These are phyloP conservation scores for Dipodomys spectabilis DNA, from an alignment of 2,113 vertebrate genomes.

Conservation along the genomic window DNA sequence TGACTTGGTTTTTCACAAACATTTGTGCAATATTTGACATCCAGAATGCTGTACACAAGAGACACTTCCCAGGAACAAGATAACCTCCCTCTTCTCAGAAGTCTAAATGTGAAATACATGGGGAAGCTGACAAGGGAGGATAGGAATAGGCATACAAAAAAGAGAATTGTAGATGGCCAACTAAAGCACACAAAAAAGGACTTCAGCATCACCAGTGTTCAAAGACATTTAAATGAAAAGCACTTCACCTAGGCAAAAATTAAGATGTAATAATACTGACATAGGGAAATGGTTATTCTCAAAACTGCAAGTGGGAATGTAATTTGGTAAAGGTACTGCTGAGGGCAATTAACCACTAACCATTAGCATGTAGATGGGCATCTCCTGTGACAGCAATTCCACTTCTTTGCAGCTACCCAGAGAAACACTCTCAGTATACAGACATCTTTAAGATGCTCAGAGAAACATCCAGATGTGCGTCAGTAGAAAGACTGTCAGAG, in stretches of 20 bases:
- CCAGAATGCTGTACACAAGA: not conserved
- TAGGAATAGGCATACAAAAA: not conserved
- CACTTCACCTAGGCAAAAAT: conserved; percentile 3
- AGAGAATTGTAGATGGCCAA: conserved; percentile 3
- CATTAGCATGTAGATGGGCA: not conserved
- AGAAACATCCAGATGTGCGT: not conserved
- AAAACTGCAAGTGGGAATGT: not conserved
- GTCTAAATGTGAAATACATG: not conserved
- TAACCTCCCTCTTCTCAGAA: not conserved
- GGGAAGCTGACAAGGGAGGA: not conserved
- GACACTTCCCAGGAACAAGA: not conserved
- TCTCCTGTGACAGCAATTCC: not conserved
- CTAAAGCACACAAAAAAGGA: not conserved
- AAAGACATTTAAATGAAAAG: conserved; percentile 27
- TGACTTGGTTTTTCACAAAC: not conserved
- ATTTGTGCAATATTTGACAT: not conserved
- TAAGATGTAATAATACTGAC: not conserved
- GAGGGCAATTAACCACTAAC: not conserved
- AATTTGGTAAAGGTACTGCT: not conserved
- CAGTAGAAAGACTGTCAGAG: not conserved
- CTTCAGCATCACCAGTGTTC: not conserved
- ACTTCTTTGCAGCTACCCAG: not conserved
- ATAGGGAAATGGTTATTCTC: conserved; percentile 19
- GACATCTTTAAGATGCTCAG: not conserved
- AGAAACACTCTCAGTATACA: not conserved